Evolutionary conservation across 2,888 invertebrate genomes (phyloP), one percentile per base, ranked within the genome.

Genomic region (Mimumesa dahlbomi): DNA sequence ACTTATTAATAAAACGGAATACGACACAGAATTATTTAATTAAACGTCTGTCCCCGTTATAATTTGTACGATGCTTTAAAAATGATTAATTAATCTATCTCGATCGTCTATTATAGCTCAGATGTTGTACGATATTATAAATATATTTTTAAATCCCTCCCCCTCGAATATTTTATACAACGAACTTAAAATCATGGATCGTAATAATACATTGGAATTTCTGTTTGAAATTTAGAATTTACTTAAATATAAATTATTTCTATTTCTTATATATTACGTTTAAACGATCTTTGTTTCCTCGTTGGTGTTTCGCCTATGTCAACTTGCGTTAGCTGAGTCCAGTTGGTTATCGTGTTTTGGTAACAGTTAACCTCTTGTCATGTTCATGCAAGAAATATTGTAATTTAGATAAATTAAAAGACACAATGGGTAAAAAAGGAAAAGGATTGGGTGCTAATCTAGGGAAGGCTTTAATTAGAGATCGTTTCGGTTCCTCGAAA

Each of bases 401-500:
- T 9, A 14, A 42, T 16, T 49, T n/a, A n/a, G n/a, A n/a, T n/a
- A n/a, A n/a, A n/a, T n/a, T n/a, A n/a, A 14, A 7, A 11, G 22
- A 31, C 0, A 57, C 80, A 79, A 95, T 95, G 95, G 94, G 94
- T 11, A 95, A 95, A 87, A 95, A 95, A 87, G 92, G 91, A 81
- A 95, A 94, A 89, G 90, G 91, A 56, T 89, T 89, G 31, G 73
- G 67, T 38, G 81, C 70, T 38, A 84, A 79, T 79, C 90, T 95
- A 46, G 96, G 94, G 0, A 91, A 95, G 62, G 91, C 94, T 0
- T 90, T 96, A 38, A 94, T 96, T 36, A 95, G 94, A 86, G 94
- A 95, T 85, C 92, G 95, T 79, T 95, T 95, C 86, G 92, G 94
- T 0, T 91, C 92, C 70, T 91, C 91, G 50, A 92, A 92, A 42